Evolutionary conservation across 2,113 vertebrate species (phyloP).

Genomic region (Chionis minor): DNA sequence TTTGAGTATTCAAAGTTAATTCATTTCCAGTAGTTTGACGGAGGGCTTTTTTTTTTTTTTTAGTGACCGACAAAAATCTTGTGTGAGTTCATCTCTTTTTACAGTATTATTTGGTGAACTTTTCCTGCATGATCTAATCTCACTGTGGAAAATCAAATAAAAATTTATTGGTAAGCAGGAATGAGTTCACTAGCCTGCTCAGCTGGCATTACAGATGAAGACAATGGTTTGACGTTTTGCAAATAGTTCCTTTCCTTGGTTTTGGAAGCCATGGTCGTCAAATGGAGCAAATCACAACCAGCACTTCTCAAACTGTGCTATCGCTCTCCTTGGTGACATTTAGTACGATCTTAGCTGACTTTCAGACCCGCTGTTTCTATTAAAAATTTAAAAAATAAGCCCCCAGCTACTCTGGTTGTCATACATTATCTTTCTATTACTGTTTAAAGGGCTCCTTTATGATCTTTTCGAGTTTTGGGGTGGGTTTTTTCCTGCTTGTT

Average conservation of each 20-base stretch:
- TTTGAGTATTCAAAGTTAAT: conserved; percentile 65
- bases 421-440: neutral
- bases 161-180: conserved; percentile 67
- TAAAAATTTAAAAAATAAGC: neutral
- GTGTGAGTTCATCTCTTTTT: conserved; percentile 74
- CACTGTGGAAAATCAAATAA: conserved; percentile 72
- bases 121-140: conserved; percentile 76
- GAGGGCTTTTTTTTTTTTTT: conserved; percentile 29
- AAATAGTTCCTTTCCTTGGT: neutral
- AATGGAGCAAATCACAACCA: neutral
- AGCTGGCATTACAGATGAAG: neutral
- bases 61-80: conserved; percentile 12
- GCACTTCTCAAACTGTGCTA: neutral
- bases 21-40: conserved; percentile 70
- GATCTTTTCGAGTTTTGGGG: neutral
- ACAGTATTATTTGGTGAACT: conserved; percentile 70
- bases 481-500: neutral
- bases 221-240: neutral
- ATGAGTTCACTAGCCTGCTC: conserved; percentile 60
- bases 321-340: neutral
- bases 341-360: neutral
- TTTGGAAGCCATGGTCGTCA: neutral
- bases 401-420: neutral
- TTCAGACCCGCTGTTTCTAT: neutral
- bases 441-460: neutral